Conservation (phyloP, 1,140 invertebrate genomes). For the Nephila pilipes region DNA sequence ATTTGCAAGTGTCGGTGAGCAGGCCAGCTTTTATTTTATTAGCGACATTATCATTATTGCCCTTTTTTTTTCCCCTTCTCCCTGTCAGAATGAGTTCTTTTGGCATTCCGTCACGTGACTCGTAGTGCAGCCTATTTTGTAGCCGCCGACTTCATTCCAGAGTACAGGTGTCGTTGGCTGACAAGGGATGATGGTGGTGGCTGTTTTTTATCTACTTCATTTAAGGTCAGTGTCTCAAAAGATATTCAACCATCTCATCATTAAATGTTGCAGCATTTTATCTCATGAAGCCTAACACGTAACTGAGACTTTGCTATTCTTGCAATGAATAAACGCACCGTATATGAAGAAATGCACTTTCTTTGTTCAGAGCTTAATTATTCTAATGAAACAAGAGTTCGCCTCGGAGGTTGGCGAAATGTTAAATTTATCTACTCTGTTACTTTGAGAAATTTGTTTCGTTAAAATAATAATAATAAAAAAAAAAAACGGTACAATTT, state of each 20-base stretch:
- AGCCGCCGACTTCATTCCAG: conserved; percentile 33
- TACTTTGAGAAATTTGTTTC: no score
- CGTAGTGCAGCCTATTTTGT: conserved; percentile 34
- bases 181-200: conserved; percentile 27
- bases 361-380: background rate
- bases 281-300: background rate
- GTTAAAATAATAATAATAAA: no score
- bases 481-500: no score
- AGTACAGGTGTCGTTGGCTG: conserved; percentile 62
- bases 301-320: background rate
- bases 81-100: conserved; percentile 30
- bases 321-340: background rate
- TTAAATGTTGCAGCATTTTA: background rate
- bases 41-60: conserved; percentile 60
- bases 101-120: conserved; percentile 61
- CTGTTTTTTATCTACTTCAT: conserved; percentile 15
- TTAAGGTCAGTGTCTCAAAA: conserved; percentile 54
- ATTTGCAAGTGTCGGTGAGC: conserved; percentile 14
- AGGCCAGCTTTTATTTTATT: conserved; percentile 55
- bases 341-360: background rate
- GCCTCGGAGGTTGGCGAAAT: background rate
- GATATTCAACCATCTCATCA: conserved; percentile 31
- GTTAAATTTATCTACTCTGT: no score
- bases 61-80: background rate
- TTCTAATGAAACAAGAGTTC: background rate